Conservation (phyloP, 2,113 vertebrate genomes). For the Cavia porcellus region DNA sequence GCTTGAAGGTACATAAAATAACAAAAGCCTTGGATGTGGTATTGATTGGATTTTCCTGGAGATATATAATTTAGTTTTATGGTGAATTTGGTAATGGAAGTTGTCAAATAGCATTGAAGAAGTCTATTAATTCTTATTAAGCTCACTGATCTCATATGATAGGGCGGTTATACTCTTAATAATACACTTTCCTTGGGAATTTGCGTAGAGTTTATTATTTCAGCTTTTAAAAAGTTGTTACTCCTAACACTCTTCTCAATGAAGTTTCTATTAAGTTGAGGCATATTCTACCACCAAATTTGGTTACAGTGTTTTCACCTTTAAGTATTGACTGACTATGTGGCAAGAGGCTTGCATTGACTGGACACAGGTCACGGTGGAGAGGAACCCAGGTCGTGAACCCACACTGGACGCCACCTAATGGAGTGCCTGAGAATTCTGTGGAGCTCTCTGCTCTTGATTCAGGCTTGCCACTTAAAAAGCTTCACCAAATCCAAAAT, state of each 20-base stretch:
- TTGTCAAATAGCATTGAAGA: conserved; percentile 66
- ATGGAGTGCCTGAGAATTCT: background rate
- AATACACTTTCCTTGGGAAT: conserved; percentile 16
- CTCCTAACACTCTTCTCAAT: background rate
- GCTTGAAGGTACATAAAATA: conserved; percentile 35
- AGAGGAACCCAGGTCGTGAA: background rate
- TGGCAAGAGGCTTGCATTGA: background rate
- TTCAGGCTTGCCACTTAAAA: background rate
- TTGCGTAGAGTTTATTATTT: conserved; percentile 36
- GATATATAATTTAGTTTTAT: conserved; percentile 72
- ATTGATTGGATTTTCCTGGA: conserved; percentile 69
- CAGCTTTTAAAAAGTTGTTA: conserved; percentile 51
- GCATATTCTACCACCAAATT: background rate
- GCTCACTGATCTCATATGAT: conserved; percentile 55
- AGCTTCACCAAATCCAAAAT: conserved; percentile 66
- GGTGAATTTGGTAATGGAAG: conserved; percentile 66
- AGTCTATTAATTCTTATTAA: conserved; percentile 77
- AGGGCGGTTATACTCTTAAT: background rate
- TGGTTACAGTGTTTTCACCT: background rate
- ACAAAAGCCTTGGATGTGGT: conserved; percentile 51
- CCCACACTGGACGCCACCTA: background rate
- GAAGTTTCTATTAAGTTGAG: background rate
- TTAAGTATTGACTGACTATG: background rate
- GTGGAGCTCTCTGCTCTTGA: background rate
- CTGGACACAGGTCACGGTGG: background rate